Evolutionary conservation across 2,888 invertebrate species (phyloP), one percentile per base, ranked within the genome.

Genomic region (Nomada ferruginata): DNA sequence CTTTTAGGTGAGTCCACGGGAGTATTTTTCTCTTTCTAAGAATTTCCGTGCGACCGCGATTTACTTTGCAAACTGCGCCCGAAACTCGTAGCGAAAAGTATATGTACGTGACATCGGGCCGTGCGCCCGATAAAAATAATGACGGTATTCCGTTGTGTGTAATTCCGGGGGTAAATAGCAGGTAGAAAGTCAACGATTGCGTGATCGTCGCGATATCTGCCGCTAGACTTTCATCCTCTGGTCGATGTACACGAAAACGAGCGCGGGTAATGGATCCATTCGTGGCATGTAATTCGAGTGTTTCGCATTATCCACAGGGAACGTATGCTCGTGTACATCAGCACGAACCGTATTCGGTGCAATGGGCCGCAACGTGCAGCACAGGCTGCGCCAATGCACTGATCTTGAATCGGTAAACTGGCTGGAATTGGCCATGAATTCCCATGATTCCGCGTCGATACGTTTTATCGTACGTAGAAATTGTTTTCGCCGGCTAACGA

Each of bases 391-490:
- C 52, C 82, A 53, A 74, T 63, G 77, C 66, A 26, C 63, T 63
- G 80, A 83, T 84, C 83, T 80, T 70, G 85, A 76, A 85, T 80
- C 76, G 73, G 80, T 66, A 60, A 79, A 76, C 82, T 42, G 78
- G 68, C 82, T 69, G 84, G 80, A 85, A 88, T 84, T 82, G 76
- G 71, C 80, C 82, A 82, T 78, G 83, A 84, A 89, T 89, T 85
- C 86, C 79, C 89, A 84, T 86, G 86, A 89, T 87, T 89, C 89
- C 87, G 83, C 80, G 82, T 78, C 84, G 85, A 87, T 83, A 84
- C 85, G 78, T 86, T 87, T 89, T 87, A 88, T 87, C 85, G 80
- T 78, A 73, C 75, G 80, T 85, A 87, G 88, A 90, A 89, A 90
- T 90, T 90, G 90, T 90, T 90, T 85, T 90, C 78, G 83, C 68